These are phyloP conservation scores for Melinaea menophilus DNA, from an alignment of 2,888 invertebrate genomes.

Conservation along the genomic window DNA sequence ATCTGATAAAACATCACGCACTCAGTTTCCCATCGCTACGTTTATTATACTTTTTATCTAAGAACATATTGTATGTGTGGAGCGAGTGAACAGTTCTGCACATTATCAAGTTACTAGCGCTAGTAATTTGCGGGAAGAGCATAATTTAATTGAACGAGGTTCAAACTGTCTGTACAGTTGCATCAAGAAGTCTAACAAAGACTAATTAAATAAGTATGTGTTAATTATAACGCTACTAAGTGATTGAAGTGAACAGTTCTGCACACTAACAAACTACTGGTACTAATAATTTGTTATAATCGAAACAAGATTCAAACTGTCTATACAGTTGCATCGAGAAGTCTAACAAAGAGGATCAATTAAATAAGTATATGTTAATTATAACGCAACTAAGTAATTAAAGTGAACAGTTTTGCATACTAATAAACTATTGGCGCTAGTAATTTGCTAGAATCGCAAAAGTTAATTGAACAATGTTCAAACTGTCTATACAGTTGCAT, in stretches of 20 bases:
- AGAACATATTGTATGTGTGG: background rate
- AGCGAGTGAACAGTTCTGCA: background rate
- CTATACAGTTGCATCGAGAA: no score
- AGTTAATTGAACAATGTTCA: slow-evolving; percentile 58
- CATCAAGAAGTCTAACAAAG: no score
- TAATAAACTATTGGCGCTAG: background rate
- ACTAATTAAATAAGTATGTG: no score
- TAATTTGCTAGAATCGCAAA: slow-evolving; percentile 22
- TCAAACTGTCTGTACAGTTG: slow-evolving; percentile 48
- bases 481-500: slow-evolving; percentile 42
- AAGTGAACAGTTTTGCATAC: background rate
- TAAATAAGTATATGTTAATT: background rate
- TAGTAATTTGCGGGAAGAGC: slow-evolving; percentile 14
- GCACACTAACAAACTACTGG: no score
- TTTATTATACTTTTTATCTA: slow-evolving; percentile 43
- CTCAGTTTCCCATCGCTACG: slow-evolving; percentile 44
- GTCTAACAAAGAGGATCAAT: no score
- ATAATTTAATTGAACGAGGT: slow-evolving; percentile 53
- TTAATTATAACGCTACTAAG: no score
- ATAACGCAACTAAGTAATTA: no score
- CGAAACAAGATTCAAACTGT: no score
- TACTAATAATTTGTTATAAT: no score
- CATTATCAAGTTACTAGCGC: background rate
- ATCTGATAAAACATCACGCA: slow-evolving; percentile 52
- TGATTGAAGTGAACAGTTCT: no score